These are phyloP conservation scores for Enteromius treurensis DNA, from an alignment of 2,797 vertebrate species.

Conservation along the genomic window DNA sequence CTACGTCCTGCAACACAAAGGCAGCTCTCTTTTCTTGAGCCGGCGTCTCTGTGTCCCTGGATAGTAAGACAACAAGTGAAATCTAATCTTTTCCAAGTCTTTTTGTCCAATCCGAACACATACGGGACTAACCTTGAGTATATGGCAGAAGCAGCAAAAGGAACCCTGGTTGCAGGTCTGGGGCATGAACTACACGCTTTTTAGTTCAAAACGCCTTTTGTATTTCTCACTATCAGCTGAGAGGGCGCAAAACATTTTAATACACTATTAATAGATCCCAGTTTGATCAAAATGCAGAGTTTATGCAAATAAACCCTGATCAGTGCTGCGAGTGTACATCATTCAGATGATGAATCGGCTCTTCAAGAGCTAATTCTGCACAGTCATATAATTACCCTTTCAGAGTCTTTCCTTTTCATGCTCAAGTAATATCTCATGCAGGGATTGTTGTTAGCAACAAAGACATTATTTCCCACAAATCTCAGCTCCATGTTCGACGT, in stretches of 20 bases:
- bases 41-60: conserved; percentile 35
- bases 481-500: conserved; percentile 64
- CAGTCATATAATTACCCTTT: conserved; percentile 71
- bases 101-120: conserved; percentile 28
- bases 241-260: background rate
- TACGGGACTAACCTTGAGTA: conserved; percentile 12
- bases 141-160: conserved; percentile 16
- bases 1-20: conserved; percentile 76
- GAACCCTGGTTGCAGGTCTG: background rate
- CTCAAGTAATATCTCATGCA: conserved; percentile 61
- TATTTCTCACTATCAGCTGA: background rate
- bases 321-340: conserved; percentile 38
- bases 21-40: conserved; percentile 66
- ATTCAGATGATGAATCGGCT: conserved; percentile 41
- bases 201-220: background rate
- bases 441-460: conserved; percentile 62
- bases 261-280: conserved; percentile 34
- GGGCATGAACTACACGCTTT: background rate
- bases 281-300: conserved; percentile 36
- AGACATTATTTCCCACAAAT: conserved; percentile 67
- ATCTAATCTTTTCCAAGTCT: conserved; percentile 1
- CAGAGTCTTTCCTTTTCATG: conserved; percentile 59
- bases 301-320: conserved; percentile 16
- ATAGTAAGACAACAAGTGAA: conserved; percentile 35
- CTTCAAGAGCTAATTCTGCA: conserved; percentile 53